phyloP scores from a whole-genome alignment of 1,140 invertebrate genomes.

The Drosophila lowei region DNA sequence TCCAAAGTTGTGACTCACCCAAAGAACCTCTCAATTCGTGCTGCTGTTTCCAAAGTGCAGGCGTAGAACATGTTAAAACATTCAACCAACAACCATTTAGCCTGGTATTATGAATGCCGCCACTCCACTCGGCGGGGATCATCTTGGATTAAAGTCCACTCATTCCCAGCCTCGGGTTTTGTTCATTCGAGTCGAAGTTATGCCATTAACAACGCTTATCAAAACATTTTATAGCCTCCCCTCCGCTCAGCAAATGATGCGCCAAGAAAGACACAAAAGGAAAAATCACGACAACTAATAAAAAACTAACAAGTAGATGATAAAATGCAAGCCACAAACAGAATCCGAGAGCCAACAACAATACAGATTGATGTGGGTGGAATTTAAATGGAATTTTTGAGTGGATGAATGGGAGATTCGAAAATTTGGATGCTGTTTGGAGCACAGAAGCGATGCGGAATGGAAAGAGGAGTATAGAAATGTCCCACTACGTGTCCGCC shows the following conservation, averaged over 20 bases:
- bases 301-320: slow-evolving; percentile 66
- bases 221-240: slow-evolving; percentile 47
- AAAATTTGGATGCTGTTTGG: no score
- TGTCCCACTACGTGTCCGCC: no score
- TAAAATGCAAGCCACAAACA: slow-evolving; percentile 56
- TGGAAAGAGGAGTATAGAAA: no score
- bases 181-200: slow-evolving; percentile 27
- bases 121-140: slow-evolving; percentile 15
- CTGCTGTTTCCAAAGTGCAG: no score
- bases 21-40: slow-evolving; percentile 7
- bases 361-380: slow-evolving; percentile 26
- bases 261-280: slow-evolving; percentile 26
- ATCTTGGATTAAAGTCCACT: slow-evolving; percentile 18
- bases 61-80: slow-evolving; percentile 1
- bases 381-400: neutral
- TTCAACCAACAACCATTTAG: slow-evolving; percentile 33
- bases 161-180: neutral
- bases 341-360: slow-evolving; percentile 1
- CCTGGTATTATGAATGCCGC: slow-evolving; percentile 2
- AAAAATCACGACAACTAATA: slow-evolving; percentile 56
- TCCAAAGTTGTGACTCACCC: slow-evolving; percentile 36
- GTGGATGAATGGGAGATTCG: neutral
- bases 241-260: slow-evolving; percentile 54
- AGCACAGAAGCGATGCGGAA: no score
- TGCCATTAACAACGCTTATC: slow-evolving; percentile 56